phyloP scores from a whole-genome alignment of 1,140 invertebrate genomes.

The Battus philenor region DNA sequence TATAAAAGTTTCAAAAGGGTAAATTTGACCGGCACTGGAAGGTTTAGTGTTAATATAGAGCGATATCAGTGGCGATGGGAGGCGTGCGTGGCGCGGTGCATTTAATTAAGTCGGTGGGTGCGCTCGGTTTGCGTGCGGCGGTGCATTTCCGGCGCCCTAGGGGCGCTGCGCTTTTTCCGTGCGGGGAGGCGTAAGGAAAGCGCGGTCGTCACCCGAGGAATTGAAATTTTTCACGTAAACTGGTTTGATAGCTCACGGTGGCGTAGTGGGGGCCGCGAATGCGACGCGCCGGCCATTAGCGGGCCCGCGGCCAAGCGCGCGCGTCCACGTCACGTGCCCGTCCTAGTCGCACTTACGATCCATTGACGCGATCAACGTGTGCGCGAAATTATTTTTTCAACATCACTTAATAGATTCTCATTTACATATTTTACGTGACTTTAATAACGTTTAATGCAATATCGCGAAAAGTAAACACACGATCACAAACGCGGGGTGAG shows the following conservation, averaged over 20 bases:
- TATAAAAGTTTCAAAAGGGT: too few species aligned
- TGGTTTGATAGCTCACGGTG: conserved; percentile 67
- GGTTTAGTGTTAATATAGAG: conserved; percentile 18
- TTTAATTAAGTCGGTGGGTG: conserved; percentile 71
- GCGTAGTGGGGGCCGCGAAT: conserved; percentile 66
- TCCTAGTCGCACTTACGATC: conserved; percentile 14
- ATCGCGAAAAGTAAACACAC: conserved; percentile 57
- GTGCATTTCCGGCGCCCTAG: conserved; percentile 65
- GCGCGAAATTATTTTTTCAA: too few species aligned
- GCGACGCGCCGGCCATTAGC: conserved; percentile 61
- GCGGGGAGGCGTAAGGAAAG: conserved; percentile 59
- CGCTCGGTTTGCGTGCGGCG: conserved; percentile 60
- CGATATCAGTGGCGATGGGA: conserved; percentile 31
- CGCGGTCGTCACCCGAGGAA: conserved; percentile 68
- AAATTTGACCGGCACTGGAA: too few species aligned
- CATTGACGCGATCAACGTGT: too few species aligned
- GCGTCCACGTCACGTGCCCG: conserved; percentile 42
- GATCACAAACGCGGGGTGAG: conserved; percentile 42
- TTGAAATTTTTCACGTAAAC: conserved; percentile 73
- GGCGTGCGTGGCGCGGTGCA: conserved; percentile 55
- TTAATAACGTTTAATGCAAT: too few species aligned
- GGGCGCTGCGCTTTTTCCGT: conserved; percentile 65
- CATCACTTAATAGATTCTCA: too few species aligned
- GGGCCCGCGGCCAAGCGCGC: conserved; percentile 55
- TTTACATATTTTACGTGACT: too few species aligned